Evolutionary conservation across 1,140 invertebrate genomes (phyloP).

Genomic region (Neoseiulus cucumeris): DNA sequence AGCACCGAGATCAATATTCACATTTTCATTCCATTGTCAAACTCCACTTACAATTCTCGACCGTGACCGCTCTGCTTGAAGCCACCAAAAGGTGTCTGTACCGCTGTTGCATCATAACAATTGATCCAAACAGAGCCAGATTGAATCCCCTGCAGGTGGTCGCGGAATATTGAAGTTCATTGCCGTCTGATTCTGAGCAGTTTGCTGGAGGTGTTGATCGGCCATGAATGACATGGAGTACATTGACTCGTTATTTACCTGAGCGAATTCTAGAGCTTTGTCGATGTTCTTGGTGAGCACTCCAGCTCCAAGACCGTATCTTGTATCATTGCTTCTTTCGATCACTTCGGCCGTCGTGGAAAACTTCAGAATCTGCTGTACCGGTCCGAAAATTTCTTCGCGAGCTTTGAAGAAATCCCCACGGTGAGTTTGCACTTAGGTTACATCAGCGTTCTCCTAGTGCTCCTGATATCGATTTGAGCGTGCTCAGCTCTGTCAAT

Average conservation of each 20-base stretch:
- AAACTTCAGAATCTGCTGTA: conserved; percentile 75
- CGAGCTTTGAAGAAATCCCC: background rate
- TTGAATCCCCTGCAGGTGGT: conserved; percentile 41
- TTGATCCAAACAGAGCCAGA: conserved; percentile 82
- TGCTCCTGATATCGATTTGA: no score
- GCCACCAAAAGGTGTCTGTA: conserved; percentile 64
- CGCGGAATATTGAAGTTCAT: no score
- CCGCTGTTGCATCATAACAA: conserved; percentile 49
- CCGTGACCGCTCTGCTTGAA: conserved; percentile 67
- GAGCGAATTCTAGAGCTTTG: conserved; percentile 50
- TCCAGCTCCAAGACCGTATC: conserved; percentile 69
- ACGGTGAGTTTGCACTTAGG: no score
- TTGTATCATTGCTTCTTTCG: conserved; percentile 61
- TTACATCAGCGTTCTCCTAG: no score
- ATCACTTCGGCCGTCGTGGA: conserved; percentile 68
- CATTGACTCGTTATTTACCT: no score
- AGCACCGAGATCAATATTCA: no score
- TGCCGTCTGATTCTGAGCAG: no score
- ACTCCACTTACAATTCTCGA: conserved; percentile 35
- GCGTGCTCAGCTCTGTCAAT: no score
- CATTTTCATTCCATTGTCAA: background rate
- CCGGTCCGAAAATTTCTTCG: conserved; percentile 73
- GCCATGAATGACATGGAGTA: no score
- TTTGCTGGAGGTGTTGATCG: no score
- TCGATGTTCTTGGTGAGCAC: conserved; percentile 69